These are phyloP conservation scores for Sitta carolinensis DNA, from an alignment of 2,797 vertebrate species.

Conservation along the genomic window DNA sequence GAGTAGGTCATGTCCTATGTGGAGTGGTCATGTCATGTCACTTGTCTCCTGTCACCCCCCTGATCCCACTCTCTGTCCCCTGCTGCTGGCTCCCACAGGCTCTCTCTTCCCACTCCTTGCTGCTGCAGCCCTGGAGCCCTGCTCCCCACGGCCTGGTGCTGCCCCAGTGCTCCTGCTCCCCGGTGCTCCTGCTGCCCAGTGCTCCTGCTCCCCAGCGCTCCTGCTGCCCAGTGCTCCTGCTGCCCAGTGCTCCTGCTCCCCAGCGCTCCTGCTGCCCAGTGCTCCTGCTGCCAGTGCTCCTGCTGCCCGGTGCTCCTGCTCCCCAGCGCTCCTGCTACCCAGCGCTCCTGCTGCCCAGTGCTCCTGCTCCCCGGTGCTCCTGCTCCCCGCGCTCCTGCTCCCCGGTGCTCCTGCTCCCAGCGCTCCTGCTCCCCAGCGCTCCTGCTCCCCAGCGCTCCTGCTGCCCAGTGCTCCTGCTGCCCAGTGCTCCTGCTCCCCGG, in stretches of 20 bases:
- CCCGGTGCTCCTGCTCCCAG: background rate
- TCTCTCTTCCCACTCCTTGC: background rate
- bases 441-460: too few species aligned
- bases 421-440: background rate
- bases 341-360: background rate
- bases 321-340: too few species aligned
- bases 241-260: too few species aligned
- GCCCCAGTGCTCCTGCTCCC: background rate
- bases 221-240: too few species aligned
- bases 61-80: background rate
- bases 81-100: background rate
- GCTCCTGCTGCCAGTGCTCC: too few species aligned
- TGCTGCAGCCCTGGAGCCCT: background rate
- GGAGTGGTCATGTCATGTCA: accelerated
- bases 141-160: background rate
- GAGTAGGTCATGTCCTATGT: accelerated
- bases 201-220: background rate
- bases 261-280: background rate
- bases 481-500: background rate
- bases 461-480: background rate
- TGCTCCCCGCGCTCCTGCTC: background rate
- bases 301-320: background rate
- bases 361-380: background rate
- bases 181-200: background rate
- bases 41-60: background rate